phyloP scores from a whole-genome alignment of 2,113 vertebrate species.

The Myrmophylax atrothorax region DNA sequence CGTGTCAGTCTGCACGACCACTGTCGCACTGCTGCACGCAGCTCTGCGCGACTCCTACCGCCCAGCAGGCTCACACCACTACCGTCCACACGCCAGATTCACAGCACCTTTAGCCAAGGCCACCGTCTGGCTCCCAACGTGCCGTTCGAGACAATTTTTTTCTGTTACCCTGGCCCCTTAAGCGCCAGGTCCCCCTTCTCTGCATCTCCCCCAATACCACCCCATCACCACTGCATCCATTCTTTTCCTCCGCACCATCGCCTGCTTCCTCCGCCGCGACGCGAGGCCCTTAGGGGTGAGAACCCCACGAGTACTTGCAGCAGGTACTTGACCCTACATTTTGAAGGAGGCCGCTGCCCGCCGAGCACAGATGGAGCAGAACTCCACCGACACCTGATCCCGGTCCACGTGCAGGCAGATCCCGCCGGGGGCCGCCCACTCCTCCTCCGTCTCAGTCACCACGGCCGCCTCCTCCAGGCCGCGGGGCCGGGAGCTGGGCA shows the following conservation, averaged over 20 bases:
- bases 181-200: constrained; percentile 7
- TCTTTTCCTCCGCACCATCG: constrained; percentile 39
- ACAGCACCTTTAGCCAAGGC: neutral
- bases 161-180: neutral
- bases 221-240: constrained; percentile 35
- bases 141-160: neutral
- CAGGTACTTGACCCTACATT: constrained; percentile 98
- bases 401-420: constrained; percentile 96
- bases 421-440: constrained; percentile 82
- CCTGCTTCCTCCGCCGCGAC: constrained; percentile 62
- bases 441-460: constrained; percentile 82
- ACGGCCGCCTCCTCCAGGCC: neutral
- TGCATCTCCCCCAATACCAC: constrained; percentile 23
- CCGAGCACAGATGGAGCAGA: constrained; percentile 93
- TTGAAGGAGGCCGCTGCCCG: constrained; percentile 87
- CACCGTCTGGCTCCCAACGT: constrained; percentile 32
- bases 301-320: constrained; percentile 69
- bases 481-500: constrained; percentile 37
- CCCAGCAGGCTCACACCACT: constrained; percentile 12
- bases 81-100: constrained; percentile 4
- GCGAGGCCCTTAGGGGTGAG: constrained; percentile 45
- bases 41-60: neutral
- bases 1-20: constrained; percentile 11
- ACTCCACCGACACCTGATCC: constrained; percentile 97
- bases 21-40: neutral